Evolutionary conservation across 2,888 invertebrate genomes (phyloP), one percentile per base, ranked within the genome.

Genomic region (Neria commutata): DNA sequence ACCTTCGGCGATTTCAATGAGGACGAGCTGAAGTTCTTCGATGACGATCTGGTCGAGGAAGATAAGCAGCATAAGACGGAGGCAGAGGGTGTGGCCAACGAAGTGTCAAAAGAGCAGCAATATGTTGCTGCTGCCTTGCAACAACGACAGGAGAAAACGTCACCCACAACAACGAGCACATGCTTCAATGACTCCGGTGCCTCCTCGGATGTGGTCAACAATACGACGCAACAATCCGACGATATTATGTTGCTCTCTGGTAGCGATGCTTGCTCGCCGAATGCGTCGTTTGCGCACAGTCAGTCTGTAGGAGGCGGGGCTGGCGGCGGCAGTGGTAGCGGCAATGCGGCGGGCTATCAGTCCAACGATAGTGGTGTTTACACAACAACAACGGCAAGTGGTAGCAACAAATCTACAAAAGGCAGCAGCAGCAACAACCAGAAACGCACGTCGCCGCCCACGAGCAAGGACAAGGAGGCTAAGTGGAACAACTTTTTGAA

Each of bases 1-100:
- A 91, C 91, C 34, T 94, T 94, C 64, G 82, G 82, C 5, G 82
- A 82, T 60, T 82, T 81, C 40, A 80, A 82, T 62, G 81, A 81
- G 66, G 81, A 81, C 26, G 81, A 82, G 58, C 60, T 82, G 26
- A 77, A 76, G 58, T 68, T 81, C 25, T 81, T 80, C 14, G 71
- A 70, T 26, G 71, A 75, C 24, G 71, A 68, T 45, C 48, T 19
- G 2, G 26, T 37, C 54, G 58, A 61, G 29, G 54, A 61, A 14
- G 66, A 67, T 29, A n/a, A n/a, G n/a, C n/a, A n/a, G n/a, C n/a
- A 66, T 4, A 57, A 56, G 25, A 56, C 45, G 5, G 19, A 57
- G 8, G 21, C 16, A 5, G 33, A 37, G 26, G 65, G 62, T 45
- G 40, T 17, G 14, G 42, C 45, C 1, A 58, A 57, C 46, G 53